Percentiles rank a stretch among this genome's conserved stretches.
These are phyloP conservation scores for Latrodectus hesperus DNA, from an alignment of 2,888 invertebrate genomes.

Conservation along the genomic window DNA sequence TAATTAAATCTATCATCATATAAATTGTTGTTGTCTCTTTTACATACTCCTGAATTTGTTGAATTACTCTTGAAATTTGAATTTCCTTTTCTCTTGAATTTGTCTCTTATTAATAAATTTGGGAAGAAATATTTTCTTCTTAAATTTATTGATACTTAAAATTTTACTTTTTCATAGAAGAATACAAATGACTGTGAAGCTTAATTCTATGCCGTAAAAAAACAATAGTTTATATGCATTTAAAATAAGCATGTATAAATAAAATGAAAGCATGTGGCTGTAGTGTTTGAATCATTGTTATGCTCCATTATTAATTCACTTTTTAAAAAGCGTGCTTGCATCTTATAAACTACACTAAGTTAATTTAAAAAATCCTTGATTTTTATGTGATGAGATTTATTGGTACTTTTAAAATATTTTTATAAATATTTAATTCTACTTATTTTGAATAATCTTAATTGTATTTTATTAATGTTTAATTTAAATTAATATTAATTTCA, in stretches of 20 bases:
- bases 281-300: slow-evolving; percentile 65
- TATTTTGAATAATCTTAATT: too few species aligned
- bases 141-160: not conserved
- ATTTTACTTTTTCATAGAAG: not conserved
- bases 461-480: too few species aligned
- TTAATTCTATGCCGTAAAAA: slow-evolving; percentile 23
- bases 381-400: slow-evolving; percentile 59
- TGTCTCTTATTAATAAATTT: not conserved
- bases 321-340: slow-evolving; percentile 48
- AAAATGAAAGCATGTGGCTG: slow-evolving; percentile 60
- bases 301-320: slow-evolving; percentile 64
- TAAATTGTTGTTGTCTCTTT: too few species aligned
- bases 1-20: too few species aligned
- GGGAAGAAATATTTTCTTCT: not conserved
- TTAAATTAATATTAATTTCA: too few species aligned
- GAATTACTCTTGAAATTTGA: too few species aligned
- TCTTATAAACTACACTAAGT: not conserved
- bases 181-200: slow-evolving; percentile 53
- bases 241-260: slow-evolving; percentile 39
- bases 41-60: too few species aligned
- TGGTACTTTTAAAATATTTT: slow-evolving; percentile 23
- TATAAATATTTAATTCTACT: not conserved
- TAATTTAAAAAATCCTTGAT: slow-evolving; percentile 21
- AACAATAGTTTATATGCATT: slow-evolving; percentile 56
- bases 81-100: too few species aligned